These are phyloP conservation scores for Smithornis capensis DNA, from an alignment of 2,113 vertebrate species.

Conservation along the genomic window DNA sequence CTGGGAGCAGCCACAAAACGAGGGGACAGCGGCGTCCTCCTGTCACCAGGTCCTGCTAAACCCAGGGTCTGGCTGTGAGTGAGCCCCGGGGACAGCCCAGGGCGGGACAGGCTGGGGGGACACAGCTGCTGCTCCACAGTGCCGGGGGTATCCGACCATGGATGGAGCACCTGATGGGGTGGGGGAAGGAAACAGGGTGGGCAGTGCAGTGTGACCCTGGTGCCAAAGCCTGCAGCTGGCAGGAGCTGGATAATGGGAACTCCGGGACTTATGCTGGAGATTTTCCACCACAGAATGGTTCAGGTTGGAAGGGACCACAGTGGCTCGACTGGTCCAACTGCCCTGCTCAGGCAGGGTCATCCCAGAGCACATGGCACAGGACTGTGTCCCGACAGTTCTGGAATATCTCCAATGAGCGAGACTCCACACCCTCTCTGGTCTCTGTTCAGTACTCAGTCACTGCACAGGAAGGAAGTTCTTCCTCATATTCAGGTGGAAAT, in stretches of 20 bases:
- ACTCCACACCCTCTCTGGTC: not conserved
- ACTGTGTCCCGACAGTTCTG: not conserved
- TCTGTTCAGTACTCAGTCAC: not conserved
- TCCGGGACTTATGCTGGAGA: rapidly evolving
- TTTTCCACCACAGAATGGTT: not conserved
- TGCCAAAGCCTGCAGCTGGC: not conserved
- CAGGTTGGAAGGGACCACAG: not conserved
- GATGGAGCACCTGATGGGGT: rapidly evolving
- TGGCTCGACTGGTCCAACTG: not conserved
- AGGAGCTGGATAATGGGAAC: rapidly evolving
- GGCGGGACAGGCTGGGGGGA: not conserved
- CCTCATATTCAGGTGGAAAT: not conserved
- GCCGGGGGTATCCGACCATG: not conserved
- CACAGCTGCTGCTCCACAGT: rapidly evolving
- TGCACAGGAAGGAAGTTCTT: not conserved
- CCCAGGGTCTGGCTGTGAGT: rapidly evolving
- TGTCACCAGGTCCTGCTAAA: not conserved
- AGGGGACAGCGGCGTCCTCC: not conserved
- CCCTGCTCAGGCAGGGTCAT: not conserved
- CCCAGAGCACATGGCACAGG: not conserved
- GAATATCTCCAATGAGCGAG: not conserved
- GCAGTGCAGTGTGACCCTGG: rapidly evolving
- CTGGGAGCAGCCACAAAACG: rapidly evolving
- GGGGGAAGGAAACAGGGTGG: rapidly evolving
- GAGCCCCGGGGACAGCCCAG: not conserved